A percentile compares a stretch with the other conserved stretches of the same genome.
These are phyloP conservation scores for Campopleginae sp. DNA, from an alignment of 2,888 invertebrate species.

Conservation along the genomic window DNA sequence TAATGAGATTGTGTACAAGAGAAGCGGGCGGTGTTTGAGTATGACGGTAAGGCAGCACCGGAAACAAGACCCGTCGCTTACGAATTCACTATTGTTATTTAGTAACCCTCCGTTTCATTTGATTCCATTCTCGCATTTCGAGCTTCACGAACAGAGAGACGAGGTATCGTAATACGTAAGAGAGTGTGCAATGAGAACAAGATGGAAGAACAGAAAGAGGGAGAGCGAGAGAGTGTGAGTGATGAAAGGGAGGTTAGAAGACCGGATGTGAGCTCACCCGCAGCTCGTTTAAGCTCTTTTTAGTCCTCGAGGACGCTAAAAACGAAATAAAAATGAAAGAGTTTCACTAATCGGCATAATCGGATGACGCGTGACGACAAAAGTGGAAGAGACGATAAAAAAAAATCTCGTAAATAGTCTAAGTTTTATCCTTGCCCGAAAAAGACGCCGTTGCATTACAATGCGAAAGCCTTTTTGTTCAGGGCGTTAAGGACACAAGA, in stretches of 20 bases:
- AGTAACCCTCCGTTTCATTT: slow-evolving; percentile 81
- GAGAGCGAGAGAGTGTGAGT: slow-evolving; percentile 34
- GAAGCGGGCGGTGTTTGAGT: slow-evolving; percentile 27
- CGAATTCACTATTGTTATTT: slow-evolving; percentile 83
- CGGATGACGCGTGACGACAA: slow-evolving; percentile 41
- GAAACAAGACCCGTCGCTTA: slow-evolving; percentile 82
- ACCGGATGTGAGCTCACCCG: slow-evolving; percentile 78
- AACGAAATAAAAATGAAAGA: slow-evolving; percentile 52
- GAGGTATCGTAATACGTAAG: slow-evolving; percentile 35
- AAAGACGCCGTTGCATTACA: slow-evolving; percentile 74
- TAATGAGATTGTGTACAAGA: slow-evolving; percentile 46
- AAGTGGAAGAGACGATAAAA: slow-evolving; percentile 33
- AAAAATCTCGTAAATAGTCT: neutral
- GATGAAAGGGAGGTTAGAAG: slow-evolving; percentile 33
- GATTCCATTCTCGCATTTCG: slow-evolving; percentile 79
- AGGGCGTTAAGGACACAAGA: slow-evolving; percentile 8
- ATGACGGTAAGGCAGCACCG: slow-evolving; percentile 72
- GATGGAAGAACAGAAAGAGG: slow-evolving; percentile 29
- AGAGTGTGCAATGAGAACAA: slow-evolving; percentile 26
- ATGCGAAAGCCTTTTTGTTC: slow-evolving; percentile 36
- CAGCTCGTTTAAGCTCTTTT: slow-evolving; percentile 80
- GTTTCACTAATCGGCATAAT: slow-evolving; percentile 65
- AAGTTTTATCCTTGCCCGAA: slow-evolving; percentile 30
- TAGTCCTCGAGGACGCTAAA: slow-evolving; percentile 46
- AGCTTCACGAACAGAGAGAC: slow-evolving; percentile 30